Evolutionary conservation across 1,140 invertebrate genomes (phyloP), one percentile per base, ranked within the genome.

Genomic region (Temnothorax nylanderi): DNA sequence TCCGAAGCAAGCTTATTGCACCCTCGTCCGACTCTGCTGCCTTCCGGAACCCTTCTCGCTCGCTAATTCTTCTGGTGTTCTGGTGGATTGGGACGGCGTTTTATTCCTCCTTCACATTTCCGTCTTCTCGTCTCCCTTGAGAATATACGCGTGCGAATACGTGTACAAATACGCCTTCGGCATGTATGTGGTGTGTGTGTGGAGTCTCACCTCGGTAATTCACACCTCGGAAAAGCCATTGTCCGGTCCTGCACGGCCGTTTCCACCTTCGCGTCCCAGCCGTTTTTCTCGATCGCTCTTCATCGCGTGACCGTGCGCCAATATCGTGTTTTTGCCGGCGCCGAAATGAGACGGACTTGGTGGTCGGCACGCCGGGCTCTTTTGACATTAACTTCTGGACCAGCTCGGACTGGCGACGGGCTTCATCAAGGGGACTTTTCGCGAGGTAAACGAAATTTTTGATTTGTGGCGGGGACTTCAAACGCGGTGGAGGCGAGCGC

Each of bases 1-100:
- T 84, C 16, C 65, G 82, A 34, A 78, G 78, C 80, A 89, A 89
- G 71, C 75, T 89, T 87, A 75, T 93, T 86, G 85, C 86, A 82
- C n/a, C 84, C 64, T 87, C 75, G 75, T 18, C 13, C 18, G 7
- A 11, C 54, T 85, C 74, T 62, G 34, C 26, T 60, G 21, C 32
- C 51, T 49, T 51, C 54, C 44, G 10, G 13, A 44, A 56, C 1
- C 11, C 72, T 65, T 51, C 26, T 51, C 58, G 16, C 44, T 34
- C 71, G 11, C 21, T 80, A 80, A 80, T 75, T 49, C 34, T 21
- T n/a, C 18, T n/a, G n/a, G 2, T 60, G 47, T 71, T 77, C 41
- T 37, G 34, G 41, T 47, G n/a, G 7, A 58, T 10, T 18, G 44
- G 32, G 11, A 37, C 3, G 11, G 47, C 37, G 34, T 44, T 21